Base-by-base conservation (phyloP, 2,797 vertebrate genomes). In the Ceryle rudis region DNA sequence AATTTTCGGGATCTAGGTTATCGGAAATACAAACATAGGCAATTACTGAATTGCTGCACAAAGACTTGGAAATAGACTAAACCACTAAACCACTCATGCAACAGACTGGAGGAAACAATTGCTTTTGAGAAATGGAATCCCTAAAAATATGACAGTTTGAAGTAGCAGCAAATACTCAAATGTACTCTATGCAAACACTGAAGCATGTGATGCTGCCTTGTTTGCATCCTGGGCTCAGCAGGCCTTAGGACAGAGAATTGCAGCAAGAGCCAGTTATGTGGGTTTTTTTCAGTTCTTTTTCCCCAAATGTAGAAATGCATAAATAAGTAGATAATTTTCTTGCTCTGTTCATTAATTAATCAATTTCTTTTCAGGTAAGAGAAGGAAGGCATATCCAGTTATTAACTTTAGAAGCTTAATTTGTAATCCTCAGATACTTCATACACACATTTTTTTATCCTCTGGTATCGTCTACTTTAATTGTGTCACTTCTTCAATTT, bases 61-160 rank as follows among this genome's bases (percentile, higher is more conserved):
- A 64, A 83, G 44, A 15, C 54, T 62, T 72, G 42, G 77, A 91
- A 90, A 67, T 51, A 37, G n/a, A n/a, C n/a, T n/a, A n/a, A n/a
- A n/a, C 6, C 21, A 54, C 15, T 67, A 80, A 80, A 42, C 18
- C 72, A 73, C 31, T 90, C 39, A 41, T 33, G 37, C 28, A 92
- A 71, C 31, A 89, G 66, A 73, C 16, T 69, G 47, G 51, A 65
- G 33, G 39, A 81, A 86, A 52, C 29, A 55, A 69, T 35, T 86
- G 16, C 26, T 94, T 86, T 81, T 94, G 57, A 94, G 82, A 94
- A 94, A 55, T 23, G 41, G 57, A 89, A 89, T 89, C 39, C 61
- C 58, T 75, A 58, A 93, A 69, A 14, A 10, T n/a, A 0, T 70
- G 74, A 22, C 17, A 78, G 12, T 65, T 71, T 71, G 55, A 96